Evolutionary conservation across 2,888 invertebrate genomes (phyloP).

Genomic region (Cryptocephalus primarius): DNA sequence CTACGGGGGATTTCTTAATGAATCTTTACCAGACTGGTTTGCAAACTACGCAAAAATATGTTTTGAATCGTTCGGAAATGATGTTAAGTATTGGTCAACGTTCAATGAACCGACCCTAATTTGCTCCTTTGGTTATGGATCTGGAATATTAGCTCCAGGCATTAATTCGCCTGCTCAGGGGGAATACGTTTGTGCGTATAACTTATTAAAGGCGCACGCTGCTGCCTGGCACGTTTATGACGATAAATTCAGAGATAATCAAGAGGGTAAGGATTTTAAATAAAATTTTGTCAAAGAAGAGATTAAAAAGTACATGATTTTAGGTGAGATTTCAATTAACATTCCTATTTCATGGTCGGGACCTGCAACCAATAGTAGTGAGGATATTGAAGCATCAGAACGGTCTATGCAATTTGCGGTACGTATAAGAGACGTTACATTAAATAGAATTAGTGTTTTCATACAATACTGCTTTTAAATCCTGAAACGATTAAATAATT

Average conservation of each 20-base stretch:
- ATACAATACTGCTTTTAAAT: too few relatives aligned
- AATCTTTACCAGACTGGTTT: conserved; percentile 3
- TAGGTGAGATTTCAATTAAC: not conserved
- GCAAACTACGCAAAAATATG: conserved; percentile 3
- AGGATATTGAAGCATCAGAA: not conserved
- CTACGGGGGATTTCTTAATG: conserved; percentile 4
- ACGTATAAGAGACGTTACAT: too few relatives aligned
- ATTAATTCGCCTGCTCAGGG: not conserved
- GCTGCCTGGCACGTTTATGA: not conserved
- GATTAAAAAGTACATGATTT: not conserved
- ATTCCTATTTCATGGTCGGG: not conserved
- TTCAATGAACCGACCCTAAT: conserved; percentile 6
- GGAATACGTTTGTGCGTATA: not conserved
- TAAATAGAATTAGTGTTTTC: too few relatives aligned
- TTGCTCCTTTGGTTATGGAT: conserved; percentile 1
- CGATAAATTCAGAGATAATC: not conserved
- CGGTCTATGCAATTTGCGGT: not conserved
- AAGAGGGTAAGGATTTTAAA: not conserved
- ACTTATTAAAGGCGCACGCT: not conserved
- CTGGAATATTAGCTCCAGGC: not conserved
- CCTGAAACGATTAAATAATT: too few relatives aligned
- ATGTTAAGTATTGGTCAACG: conserved; percentile 7
- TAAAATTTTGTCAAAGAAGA: too few relatives aligned
- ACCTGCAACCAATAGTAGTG: not conserved
- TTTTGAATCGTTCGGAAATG: conserved; percentile 5